Evolutionary conservation across 1,140 invertebrate genomes (phyloP).

Genomic region (Arion vulgaris): DNA sequence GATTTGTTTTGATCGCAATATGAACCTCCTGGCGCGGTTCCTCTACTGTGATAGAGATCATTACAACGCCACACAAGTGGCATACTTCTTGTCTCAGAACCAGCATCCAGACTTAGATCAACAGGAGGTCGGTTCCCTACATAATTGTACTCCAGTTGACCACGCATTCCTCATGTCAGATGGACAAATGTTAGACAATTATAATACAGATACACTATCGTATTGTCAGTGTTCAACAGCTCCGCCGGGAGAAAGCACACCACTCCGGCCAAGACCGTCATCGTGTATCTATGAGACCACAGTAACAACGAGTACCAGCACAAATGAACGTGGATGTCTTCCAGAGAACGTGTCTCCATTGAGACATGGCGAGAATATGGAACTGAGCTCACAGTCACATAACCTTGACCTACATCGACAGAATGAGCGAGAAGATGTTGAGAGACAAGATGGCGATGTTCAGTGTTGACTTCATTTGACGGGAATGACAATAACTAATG

Average conservation of each 20-base stretch:
- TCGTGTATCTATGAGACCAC: neutral
- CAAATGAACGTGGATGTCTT: neutral
- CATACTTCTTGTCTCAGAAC: constrained; percentile 53
- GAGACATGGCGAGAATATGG: neutral
- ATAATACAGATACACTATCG: neutral
- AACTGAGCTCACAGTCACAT: neutral
- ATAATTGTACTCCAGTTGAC: neutral
- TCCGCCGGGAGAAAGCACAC: constrained; percentile 1
- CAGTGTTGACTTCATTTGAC: neutral
- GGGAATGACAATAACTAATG: too few relatives aligned
- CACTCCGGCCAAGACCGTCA: neutral
- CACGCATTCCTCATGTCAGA: constrained; percentile 13
- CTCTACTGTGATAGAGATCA: constrained; percentile 61
- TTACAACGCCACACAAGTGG: constrained; percentile 52
- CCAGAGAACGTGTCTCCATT: neutral
- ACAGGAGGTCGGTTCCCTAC: neutral
- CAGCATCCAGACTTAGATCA: constrained; percentile 37
- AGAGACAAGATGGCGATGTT: neutral
- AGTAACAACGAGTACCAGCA: neutral
- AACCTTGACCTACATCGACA: neutral
- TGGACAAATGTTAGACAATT: neutral
- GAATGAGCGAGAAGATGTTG: neutral
- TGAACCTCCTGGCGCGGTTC: constrained; percentile 65
- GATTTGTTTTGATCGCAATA: constrained; percentile 68
- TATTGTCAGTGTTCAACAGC: neutral